These are phyloP conservation scores for Anadara kagoshimensis DNA, from an alignment of 1,140 invertebrate genomes.

Conservation along the genomic window DNA sequence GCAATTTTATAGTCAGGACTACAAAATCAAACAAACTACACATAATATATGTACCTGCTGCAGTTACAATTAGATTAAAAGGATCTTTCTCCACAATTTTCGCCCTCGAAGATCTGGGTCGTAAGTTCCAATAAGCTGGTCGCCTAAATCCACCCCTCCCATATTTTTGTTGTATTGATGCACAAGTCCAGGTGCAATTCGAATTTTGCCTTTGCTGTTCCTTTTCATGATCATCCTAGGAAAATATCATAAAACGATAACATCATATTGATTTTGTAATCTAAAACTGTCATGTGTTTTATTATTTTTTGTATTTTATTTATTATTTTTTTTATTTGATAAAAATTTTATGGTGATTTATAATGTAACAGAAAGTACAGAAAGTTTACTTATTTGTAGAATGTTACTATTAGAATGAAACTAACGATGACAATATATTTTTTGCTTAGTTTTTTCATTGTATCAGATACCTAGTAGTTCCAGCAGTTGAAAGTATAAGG, in stretches of 20 bases:
- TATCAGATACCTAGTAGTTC: background rate
- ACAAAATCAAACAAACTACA: too few species aligned
- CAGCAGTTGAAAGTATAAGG: too few species aligned
- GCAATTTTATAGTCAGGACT: too few species aligned
- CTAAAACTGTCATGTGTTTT: background rate
- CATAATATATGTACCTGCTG: background rate
- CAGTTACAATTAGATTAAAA: background rate
- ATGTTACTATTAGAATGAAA: background rate
- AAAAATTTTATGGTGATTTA: background rate
- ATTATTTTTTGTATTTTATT: background rate
- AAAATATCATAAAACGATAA: background rate
- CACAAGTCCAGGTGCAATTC: background rate
- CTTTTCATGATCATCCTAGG: background rate
- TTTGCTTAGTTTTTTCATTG: background rate
- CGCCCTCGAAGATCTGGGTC: background rate
- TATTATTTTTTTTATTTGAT: background rate
- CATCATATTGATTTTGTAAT: background rate
- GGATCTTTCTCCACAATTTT: conserved; percentile 3
- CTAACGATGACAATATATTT: background rate
- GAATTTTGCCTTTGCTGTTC: background rate
- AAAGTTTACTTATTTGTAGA: background rate
- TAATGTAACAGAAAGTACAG: too few species aligned
- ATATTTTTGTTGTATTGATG: background rate
- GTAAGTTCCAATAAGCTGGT: background rate
- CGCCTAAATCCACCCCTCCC: background rate